phyloP scores from a whole-genome alignment of 2,888 invertebrate species.

The Podabrus alpinus region DNA sequence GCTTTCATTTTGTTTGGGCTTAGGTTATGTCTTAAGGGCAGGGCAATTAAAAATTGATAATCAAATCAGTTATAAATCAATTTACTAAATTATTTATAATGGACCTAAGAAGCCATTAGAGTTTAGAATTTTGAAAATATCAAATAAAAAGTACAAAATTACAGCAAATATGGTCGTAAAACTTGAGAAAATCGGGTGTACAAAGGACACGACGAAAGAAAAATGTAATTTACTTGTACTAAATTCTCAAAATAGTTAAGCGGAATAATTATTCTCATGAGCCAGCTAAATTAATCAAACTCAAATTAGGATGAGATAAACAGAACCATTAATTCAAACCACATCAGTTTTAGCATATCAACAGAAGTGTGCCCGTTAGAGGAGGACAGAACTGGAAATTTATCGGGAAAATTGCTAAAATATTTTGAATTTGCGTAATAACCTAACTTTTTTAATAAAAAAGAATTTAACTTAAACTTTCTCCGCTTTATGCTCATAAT shows the following conservation, averaged over 20 bases:
- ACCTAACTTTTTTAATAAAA: no score
- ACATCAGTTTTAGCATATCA: background rate
- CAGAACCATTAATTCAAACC: background rate
- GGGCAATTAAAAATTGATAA: no score
- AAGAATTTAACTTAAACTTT: no score
- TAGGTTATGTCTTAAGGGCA: no score
- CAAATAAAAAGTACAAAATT: no score
- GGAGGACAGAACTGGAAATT: background rate
- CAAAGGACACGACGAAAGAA: background rate
- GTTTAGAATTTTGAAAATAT: no score
- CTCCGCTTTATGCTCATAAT: no score
- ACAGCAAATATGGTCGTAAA: background rate
- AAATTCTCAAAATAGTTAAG: background rate
- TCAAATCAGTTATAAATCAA: no score
- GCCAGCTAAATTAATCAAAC: background rate
- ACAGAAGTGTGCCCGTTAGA: background rate
- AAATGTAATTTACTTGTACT: background rate
- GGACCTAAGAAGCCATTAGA: no score
- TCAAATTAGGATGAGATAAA: background rate
- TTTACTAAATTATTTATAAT: no score
- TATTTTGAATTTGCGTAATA: background rate
- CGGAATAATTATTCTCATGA: background rate
- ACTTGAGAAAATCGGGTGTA: no score
- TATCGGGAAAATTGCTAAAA: background rate
- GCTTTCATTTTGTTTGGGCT: no score